These are phyloP conservation scores for Ranitomeya variabilis DNA, from an alignment of 2,113 vertebrate species.

Conservation along the genomic window DNA sequence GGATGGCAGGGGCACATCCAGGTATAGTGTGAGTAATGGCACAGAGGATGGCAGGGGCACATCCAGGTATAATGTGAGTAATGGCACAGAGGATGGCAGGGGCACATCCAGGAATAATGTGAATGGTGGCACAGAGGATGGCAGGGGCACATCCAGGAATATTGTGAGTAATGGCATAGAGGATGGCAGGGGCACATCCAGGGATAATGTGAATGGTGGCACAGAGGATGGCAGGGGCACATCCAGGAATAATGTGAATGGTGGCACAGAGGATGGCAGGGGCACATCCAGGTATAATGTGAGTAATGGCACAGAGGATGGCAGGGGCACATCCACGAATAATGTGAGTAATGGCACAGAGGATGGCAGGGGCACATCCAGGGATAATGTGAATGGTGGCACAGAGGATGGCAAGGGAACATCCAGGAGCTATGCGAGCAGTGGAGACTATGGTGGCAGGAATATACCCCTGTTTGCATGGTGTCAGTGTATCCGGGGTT, in stretches of 20 bases:
- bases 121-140: not conserved
- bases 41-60: not conserved
- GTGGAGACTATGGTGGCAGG: too few relatives aligned
- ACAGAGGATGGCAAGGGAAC: not conserved
- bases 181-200: not conserved
- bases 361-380: not conserved
- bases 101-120: slow-evolving; percentile 66
- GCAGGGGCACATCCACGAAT: not conserved
- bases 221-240: not conserved
- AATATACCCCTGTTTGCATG: too few relatives aligned
- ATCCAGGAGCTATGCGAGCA: too few relatives aligned
- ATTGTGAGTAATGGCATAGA: not conserved
- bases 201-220: not conserved
- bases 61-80: not conserved
- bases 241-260: not conserved
- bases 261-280: not conserved
- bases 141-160: not conserved
- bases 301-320: not conserved
- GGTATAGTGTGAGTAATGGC: not conserved
- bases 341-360: not conserved
- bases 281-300: too few relatives aligned
- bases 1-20: not conserved
- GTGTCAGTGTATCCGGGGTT: too few relatives aligned
- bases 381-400: not conserved
- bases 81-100: not conserved